phyloP scores from a whole-genome alignment of 2,797 vertebrate genomes.

The Pipistrellus nathusii region DNA sequence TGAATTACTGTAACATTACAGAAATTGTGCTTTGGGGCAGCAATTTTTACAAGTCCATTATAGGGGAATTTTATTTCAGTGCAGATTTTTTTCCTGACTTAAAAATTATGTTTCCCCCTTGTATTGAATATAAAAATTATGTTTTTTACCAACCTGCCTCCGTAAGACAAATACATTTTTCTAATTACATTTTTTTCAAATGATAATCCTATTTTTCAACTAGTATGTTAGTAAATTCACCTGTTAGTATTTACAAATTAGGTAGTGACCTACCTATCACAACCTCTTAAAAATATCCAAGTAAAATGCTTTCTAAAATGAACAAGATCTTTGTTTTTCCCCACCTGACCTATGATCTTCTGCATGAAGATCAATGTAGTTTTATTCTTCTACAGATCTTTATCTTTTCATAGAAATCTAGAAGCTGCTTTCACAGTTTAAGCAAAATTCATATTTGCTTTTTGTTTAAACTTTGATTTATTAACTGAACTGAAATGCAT shows the following conservation, averaged over 20 bases:
- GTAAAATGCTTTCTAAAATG: neutral
- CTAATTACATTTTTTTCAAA: constrained; percentile 6
- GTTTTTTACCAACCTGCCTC: neutral
- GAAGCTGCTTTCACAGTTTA: constrained; percentile 5
- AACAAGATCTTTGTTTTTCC: neutral
- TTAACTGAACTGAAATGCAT: neutral
- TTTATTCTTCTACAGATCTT: neutral
- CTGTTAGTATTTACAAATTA: constrained; percentile 3
- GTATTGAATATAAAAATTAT: neutral
- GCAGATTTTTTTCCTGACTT: neutral
- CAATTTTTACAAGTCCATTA: constrained; percentile 9
- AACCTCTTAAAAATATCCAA: constrained; percentile 16
- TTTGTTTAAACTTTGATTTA: constrained; percentile 16
- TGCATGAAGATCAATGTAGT: neutral
- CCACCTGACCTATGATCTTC: neutral
- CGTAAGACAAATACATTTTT: constrained; percentile 36
- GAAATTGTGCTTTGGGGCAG: neutral
- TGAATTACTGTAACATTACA: neutral
- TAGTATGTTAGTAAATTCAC: constrained; percentile 16
- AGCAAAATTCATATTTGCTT: neutral
- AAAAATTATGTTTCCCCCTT: neutral
- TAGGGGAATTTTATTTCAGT: constrained; percentile 14
- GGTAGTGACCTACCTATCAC: neutral
- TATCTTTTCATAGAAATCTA: neutral
- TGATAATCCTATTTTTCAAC: neutral